Percentiles rank a stretch among this genome's conserved stretches.
phyloP scores from a whole-genome alignment of 2,113 vertebrate species.

The Perognathus longimembris region DNA sequence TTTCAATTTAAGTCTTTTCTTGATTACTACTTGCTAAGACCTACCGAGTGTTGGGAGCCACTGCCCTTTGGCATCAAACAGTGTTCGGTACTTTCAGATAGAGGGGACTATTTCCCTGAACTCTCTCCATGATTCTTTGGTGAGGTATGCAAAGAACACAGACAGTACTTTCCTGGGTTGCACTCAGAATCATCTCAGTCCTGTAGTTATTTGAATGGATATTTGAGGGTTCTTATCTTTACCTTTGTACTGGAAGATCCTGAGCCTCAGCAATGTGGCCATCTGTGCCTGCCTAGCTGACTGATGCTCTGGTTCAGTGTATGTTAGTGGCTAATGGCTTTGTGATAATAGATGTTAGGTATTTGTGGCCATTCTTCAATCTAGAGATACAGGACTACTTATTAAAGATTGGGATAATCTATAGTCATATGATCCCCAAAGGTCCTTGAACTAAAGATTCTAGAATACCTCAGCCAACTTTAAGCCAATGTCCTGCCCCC shows the following conservation, averaged over 20 bases:
- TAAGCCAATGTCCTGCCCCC: slow-evolving; percentile 77
- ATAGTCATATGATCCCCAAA: neutral
- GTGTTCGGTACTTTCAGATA: neutral
- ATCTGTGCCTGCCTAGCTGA: too few relatives aligned
- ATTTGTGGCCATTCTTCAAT: neutral
- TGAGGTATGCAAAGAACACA: neutral
- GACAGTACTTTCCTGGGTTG: neutral
- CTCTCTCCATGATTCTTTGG: neutral
- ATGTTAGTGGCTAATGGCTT: neutral
- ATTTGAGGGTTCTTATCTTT: neutral
- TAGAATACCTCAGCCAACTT: neutral
- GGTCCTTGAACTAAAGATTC: slow-evolving; percentile 3
- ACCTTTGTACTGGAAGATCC: neutral
- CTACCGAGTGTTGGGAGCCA: neutral
- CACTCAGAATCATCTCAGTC: neutral
- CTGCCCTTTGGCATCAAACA: neutral
- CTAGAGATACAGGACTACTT: neutral
- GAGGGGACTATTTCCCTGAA: neutral
- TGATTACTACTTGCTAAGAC: neutral
- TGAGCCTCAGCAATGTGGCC: neutral
- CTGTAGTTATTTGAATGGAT: neutral
- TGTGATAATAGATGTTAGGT: neutral
- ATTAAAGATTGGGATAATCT: neutral
- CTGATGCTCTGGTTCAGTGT: neutral
- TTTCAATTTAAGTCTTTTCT: neutral